Percentiles rank a stretch among this genome's conserved stretches.
These are phyloP conservation scores for Mycalesis mineus DNA, from an alignment of 2,888 invertebrate genomes.

Conservation along the genomic window DNA sequence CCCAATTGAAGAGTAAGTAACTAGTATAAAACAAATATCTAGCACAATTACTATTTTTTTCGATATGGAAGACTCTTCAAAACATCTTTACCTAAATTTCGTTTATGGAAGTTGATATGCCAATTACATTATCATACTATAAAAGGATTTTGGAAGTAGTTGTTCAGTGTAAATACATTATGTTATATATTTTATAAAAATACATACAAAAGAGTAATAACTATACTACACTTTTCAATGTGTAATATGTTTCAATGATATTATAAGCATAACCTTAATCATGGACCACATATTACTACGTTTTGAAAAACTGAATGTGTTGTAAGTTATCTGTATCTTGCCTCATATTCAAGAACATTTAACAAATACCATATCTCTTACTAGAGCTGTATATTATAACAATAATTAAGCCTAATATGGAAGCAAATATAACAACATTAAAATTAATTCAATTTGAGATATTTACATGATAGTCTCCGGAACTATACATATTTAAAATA, in stretches of 20 bases:
- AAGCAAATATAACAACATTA: slow-evolving; percentile 73
- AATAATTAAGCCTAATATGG: slow-evolving; percentile 66
- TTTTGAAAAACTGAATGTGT: slow-evolving; percentile 26
- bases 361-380: slow-evolving; percentile 43
- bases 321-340: slow-evolving; percentile 28
- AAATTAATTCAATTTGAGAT: slow-evolving; percentile 60
- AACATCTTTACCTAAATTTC: slow-evolving; percentile 61
- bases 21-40: slow-evolving; percentile 53
- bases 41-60: slow-evolving; percentile 70
- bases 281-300: slow-evolving; percentile 55
- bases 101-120: slow-evolving; percentile 77
- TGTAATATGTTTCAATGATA: slow-evolving; percentile 75
- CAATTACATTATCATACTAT: slow-evolving; percentile 63
- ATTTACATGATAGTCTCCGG: slow-evolving; percentile 66
- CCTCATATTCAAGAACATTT: slow-evolving; percentile 37
- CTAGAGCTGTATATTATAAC: slow-evolving; percentile 60
- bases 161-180: slow-evolving; percentile 69
- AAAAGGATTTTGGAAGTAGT: slow-evolving; percentile 65
- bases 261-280: slow-evolving; percentile 56
- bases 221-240: slow-evolving; percentile 57
- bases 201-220: slow-evolving; percentile 70
- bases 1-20: slow-evolving; percentile 50
- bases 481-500: slow-evolving; percentile 48
- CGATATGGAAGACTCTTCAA: slow-evolving; percentile 77
- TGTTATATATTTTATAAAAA: slow-evolving; percentile 75